phyloP scores from a whole-genome alignment of 2,888 invertebrate genomes.

The Galerucella calmariensis region DNA sequence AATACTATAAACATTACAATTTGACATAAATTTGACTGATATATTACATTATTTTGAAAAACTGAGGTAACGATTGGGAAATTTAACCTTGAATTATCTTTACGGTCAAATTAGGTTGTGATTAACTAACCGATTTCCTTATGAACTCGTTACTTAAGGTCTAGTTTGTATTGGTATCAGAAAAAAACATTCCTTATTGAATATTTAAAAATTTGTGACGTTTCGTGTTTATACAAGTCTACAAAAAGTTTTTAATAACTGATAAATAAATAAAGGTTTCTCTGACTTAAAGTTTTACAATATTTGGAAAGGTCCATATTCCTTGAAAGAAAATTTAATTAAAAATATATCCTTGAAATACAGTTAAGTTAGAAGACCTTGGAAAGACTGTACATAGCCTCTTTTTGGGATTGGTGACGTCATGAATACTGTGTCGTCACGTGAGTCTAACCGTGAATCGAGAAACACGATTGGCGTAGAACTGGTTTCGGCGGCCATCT shows the following conservation, averaged over 20 bases:
- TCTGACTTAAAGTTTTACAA: not conserved
- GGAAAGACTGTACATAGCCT: slow-evolving; percentile 63
- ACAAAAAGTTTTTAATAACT: not conserved
- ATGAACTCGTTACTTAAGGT: slow-evolving; percentile 37
- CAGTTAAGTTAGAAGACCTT: slow-evolving; percentile 62
- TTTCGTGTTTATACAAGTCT: slow-evolving; percentile 41
- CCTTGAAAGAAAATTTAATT: slow-evolving; percentile 34
- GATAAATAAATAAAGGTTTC: not conserved
- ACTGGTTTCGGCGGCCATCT: slow-evolving; percentile 71
- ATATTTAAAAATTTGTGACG: slow-evolving; percentile 39
- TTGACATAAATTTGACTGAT: not conserved
- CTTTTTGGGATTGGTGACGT: slow-evolving; percentile 61
- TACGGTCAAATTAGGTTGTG: slow-evolving; percentile 42
- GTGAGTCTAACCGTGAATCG: slow-evolving; percentile 57
- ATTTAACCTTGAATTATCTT: slow-evolving; percentile 48
- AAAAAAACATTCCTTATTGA: slow-evolving; percentile 43
- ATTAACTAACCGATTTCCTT: slow-evolving; percentile 31
- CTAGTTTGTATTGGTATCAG: slow-evolving; percentile 31
- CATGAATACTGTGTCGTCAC: slow-evolving; percentile 64
- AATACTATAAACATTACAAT: not conserved
- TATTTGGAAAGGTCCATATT: not conserved
- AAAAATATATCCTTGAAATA: slow-evolving; percentile 53
- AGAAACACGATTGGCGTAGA: slow-evolving; percentile 62
- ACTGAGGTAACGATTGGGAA: slow-evolving; percentile 27
- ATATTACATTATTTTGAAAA: slow-evolving; percentile 18